Evolutionary conservation across 1,140 invertebrate genomes (phyloP).

Genomic region (Drosophila dunni): DNA sequence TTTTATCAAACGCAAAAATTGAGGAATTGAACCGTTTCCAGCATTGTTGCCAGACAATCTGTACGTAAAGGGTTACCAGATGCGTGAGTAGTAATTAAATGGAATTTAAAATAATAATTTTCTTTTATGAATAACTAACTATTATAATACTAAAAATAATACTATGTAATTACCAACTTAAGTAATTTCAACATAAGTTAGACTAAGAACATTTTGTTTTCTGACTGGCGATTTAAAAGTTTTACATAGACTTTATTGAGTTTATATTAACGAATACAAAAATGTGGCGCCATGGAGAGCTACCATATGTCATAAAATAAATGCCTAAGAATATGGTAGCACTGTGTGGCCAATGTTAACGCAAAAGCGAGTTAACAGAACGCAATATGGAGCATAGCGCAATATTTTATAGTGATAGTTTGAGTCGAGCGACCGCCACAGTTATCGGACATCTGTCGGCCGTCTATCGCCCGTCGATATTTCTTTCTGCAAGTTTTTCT

Average conservation of each 20-base stretch:
- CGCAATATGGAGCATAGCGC: conserved; percentile 17
- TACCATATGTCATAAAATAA: neutral
- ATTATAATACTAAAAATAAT: too few species aligned
- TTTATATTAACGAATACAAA: too few species aligned
- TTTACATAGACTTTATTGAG: too few species aligned
- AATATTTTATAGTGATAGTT: conserved; percentile 7
- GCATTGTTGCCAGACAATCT: conserved; percentile 5
- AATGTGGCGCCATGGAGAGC: neutral
- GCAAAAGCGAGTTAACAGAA: neutral
- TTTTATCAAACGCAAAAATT: neutral
- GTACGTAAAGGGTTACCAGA: neutral
- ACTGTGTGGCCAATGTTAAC: neutral
- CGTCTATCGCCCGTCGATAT: conserved; percentile 49
- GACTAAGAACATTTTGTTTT: too few species aligned
- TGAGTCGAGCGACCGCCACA: conserved; percentile 29
- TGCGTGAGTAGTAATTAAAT: too few species aligned
- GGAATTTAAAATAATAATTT: too few species aligned
- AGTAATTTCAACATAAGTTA: too few species aligned
- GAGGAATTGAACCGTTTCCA: neutral
- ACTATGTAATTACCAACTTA: too few species aligned
- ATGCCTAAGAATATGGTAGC: too few species aligned
- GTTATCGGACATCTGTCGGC: conserved; percentile 30
- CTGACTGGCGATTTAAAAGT: too few species aligned
- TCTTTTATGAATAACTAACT: too few species aligned
- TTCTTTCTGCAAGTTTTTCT: conserved; percentile 47